These are phyloP conservation scores for Sanderia malayensis DNA, from an alignment of 30 jellyfish, hydroid and myxozoan species.

Conservation along the genomic window DNA sequence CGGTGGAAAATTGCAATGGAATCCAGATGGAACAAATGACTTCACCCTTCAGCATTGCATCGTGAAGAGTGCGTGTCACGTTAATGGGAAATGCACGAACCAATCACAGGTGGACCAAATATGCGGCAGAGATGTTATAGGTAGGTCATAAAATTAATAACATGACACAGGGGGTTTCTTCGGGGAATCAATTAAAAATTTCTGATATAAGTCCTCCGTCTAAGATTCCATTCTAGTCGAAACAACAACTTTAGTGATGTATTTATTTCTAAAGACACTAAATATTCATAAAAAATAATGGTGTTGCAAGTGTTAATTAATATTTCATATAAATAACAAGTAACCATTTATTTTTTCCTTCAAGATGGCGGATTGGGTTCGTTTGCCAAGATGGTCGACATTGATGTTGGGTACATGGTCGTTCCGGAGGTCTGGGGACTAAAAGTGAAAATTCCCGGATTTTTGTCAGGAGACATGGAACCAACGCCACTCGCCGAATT, in stretches of 20 bases:
- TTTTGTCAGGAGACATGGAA: slow-evolving; percentile 38
- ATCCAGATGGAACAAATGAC: slow-evolving; percentile 50
- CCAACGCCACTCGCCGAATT: slow-evolving; percentile 24
- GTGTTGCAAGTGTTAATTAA: too few relatives aligned
- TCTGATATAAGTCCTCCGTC: too few relatives aligned
- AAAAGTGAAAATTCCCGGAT: slow-evolving; percentile 35
- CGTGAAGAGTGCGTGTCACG: slow-evolving; percentile 55
- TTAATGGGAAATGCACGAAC: slow-evolving; percentile 30
- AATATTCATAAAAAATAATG: too few relatives aligned
- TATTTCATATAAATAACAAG: too few relatives aligned
- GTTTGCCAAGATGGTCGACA: slow-evolving; percentile 50
- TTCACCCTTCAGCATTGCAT: slow-evolving; percentile 16
- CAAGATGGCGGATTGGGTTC: slow-evolving; percentile 36
- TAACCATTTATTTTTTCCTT: too few relatives aligned
- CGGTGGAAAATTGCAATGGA: slow-evolving; percentile 59
- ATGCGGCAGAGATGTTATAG: slow-evolving; percentile 27
- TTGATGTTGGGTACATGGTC: slow-evolving; percentile 28
- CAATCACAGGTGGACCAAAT: slow-evolving; percentile 20
- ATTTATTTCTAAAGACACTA: too few relatives aligned
- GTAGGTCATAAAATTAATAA: too few relatives aligned
- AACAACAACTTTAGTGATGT: too few relatives aligned
- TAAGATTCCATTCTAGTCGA: too few relatives aligned
- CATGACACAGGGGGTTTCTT: too few relatives aligned
- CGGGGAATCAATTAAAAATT: too few relatives aligned
- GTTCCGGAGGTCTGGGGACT: slow-evolving; percentile 44